phyloP scores from a whole-genome alignment of 2,888 invertebrate genomes.

The Syritta pipiens region DNA sequence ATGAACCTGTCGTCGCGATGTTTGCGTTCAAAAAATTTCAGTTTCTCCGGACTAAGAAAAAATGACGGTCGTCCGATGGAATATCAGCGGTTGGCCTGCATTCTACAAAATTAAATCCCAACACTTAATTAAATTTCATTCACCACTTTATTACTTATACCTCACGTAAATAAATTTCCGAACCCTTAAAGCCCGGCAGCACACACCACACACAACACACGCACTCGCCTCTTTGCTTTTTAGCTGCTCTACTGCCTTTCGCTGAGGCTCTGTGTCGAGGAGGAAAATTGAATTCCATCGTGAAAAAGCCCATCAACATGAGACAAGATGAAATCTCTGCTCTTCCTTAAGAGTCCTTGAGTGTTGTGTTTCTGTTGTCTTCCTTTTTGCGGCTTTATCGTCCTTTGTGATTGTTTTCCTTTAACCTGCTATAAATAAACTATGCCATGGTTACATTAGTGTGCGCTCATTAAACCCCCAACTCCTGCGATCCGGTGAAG shows the following conservation, averaged over 20 bases:
- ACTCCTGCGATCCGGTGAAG: constrained; percentile 23
- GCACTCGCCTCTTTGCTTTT: too few species aligned
- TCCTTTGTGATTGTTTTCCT: constrained; percentile 45
- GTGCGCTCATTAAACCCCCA: constrained; percentile 22
- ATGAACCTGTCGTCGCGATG: too few species aligned
- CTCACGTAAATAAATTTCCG: constrained; percentile 16
- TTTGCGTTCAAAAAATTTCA: too few species aligned
- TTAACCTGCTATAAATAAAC: constrained; percentile 47
- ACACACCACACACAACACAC: not conserved
- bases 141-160: constrained; percentile 20
- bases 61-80: too few species aligned
- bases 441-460: constrained; percentile 44
- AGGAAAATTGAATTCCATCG: constrained; percentile 25
- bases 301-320: constrained; percentile 8
- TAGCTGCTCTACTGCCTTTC: too few species aligned
- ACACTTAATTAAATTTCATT: constrained; percentile 21
- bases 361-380: not conserved
- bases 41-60: too few species aligned
- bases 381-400: constrained; percentile 22
- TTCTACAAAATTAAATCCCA: constrained; percentile 21
- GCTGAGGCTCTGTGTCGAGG: not conserved
- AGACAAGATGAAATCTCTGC: constrained; percentile 3
- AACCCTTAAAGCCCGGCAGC: not conserved
- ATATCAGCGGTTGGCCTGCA: too few species aligned
- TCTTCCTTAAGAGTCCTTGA: constrained; percentile 50